Base-by-base conservation (phyloP, 2,797 vertebrate genomes). In the Chloroceryle inda region DNA sequence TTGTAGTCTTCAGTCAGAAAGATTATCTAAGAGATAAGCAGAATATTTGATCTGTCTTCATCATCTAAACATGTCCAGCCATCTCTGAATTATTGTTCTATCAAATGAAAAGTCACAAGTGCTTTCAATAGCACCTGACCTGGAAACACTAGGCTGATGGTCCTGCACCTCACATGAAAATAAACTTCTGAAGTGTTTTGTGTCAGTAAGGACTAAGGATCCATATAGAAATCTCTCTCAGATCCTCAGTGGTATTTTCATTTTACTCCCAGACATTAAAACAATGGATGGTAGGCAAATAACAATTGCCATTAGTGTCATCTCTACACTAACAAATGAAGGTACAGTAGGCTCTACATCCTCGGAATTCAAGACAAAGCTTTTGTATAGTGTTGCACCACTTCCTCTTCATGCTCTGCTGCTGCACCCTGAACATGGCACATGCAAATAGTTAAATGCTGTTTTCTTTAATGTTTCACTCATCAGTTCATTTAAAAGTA, bases 41-140 rank as follows among this genome's bases (percentile, higher is more conserved):
- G 61, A 92, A 55, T 77, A 81, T 89, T 76, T 76, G 44, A 61
- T 52, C 35, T 79, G 14, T 61, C 45, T 56, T 80, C 29, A 29
- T 85, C 79, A 88, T 27, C 53, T 53, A 74, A 78, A 62, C 29
- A 44, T 84, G 94, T 94, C 89, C 85, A 94, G 35, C 88, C 81
- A 92, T 62, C 72, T 95, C 73, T 92, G 69, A 92, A 92, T 85
- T 91, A 94, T 78, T 96, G 75, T 75, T 92, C 89, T 89, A 78
- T 78, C 61, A 69, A 85, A 85, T 66, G 68, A 96, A 83, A 93
- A 72, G 21, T 67, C 37, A 71, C 13, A 68, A 89, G n/a, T 59
- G 42, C 56, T 85, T 88, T 94, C 73, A 68, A 38, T 10, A 85
- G 7, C 77, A 85, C 61, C 49, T 94, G 88, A 94, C 85, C 91